Percentiles rank a stretch among this genome's conserved stretches.
These are phyloP conservation scores for Apamea sordens DNA, from an alignment of 2,888 invertebrate genomes.

Conservation along the genomic window DNA sequence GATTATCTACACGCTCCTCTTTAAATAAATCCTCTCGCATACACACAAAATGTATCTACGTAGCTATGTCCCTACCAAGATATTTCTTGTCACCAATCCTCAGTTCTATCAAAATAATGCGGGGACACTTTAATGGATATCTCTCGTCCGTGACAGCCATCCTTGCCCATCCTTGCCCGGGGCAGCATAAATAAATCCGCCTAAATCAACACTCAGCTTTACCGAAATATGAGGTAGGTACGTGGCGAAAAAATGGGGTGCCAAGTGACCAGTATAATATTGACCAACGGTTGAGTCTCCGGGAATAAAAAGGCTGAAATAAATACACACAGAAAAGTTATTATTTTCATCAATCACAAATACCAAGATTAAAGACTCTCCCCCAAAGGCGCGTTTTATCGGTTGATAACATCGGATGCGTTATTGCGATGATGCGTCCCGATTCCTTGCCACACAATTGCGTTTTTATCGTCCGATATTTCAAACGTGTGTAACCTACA, in stretches of 20 bases:
- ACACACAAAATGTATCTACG: constrained; percentile 15
- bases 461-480: not conserved
- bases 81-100: constrained; percentile 38
- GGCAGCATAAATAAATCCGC: constrained; percentile 67
- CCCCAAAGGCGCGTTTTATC: not conserved
- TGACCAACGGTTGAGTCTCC: not conserved
- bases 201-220: constrained; percentile 66
- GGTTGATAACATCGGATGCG: not conserved
- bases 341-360: not conserved
- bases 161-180: constrained; percentile 59
- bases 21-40: constrained; percentile 14
- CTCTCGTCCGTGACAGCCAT: constrained; percentile 49
- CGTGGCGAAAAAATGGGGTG: constrained; percentile 42
- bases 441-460: not conserved
- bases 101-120: constrained; percentile 58
- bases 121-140: constrained; percentile 64
- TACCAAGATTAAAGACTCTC: not conserved
- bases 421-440: not conserved
- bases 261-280: constrained; percentile 23
- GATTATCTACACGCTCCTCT: not conserved
- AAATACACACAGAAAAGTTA: not conserved
- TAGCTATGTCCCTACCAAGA: not conserved
- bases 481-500: not conserved
- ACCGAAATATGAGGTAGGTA: constrained; percentile 49
- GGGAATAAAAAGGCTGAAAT: not conserved